phyloP scores from a whole-genome alignment of 2,888 invertebrate genomes.

The Leistus spinibarbis region DNA sequence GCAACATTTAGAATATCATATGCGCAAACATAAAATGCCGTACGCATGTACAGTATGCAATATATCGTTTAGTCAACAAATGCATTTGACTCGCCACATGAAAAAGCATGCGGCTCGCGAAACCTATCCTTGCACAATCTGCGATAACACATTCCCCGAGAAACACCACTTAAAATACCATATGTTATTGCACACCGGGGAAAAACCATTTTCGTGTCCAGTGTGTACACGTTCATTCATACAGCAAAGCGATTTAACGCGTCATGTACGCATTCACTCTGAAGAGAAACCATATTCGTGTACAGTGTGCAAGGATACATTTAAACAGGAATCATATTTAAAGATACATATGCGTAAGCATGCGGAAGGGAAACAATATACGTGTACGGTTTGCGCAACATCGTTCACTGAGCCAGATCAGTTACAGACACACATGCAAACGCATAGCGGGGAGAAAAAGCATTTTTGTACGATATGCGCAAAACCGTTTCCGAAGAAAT shows the following conservation, averaged over 20 bases:
- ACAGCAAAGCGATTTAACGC: neutral
- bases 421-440: neutral
- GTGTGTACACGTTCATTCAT: neutral
- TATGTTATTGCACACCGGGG: neutral
- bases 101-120: neutral
- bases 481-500: neutral
- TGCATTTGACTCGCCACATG: neutral
- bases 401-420: neutral
- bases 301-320: neutral
- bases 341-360: neutral
- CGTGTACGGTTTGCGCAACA: neutral
- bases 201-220: neutral
- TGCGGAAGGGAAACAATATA: neutral
- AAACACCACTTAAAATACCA: neutral
- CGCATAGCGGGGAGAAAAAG: neutral
- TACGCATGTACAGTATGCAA: too few species aligned
- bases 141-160: neutral
- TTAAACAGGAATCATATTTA: neutral
- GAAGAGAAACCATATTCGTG: neutral
- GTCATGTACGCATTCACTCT: neutral
- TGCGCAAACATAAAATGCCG: too few species aligned
- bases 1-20: too few species aligned
- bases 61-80: neutral
- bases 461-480: neutral
- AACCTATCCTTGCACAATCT: neutral